These are phyloP conservation scores for Cyclophora albipunctata DNA, from an alignment of 2,888 invertebrate species.

Conservation along the genomic window DNA sequence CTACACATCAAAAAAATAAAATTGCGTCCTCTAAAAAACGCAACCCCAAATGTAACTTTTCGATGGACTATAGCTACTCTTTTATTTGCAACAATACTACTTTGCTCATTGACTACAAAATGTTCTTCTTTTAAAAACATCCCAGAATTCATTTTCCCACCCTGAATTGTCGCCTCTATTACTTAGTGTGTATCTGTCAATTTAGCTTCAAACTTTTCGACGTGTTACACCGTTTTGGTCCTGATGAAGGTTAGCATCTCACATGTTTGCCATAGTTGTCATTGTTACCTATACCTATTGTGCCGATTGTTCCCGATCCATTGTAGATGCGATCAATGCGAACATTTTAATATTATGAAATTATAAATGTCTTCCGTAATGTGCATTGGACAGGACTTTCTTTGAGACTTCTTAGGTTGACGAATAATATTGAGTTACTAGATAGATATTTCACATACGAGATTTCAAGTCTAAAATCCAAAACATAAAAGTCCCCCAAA, in stretches of 20 bases:
- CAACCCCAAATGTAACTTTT: too few relatives aligned
- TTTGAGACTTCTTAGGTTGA: conserved; percentile 17
- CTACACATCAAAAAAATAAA: too few relatives aligned
- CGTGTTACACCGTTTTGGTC: conserved; percentile 24
- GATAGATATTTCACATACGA: too few relatives aligned
- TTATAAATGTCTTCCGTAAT: conserved; percentile 72
- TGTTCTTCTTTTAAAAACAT: conserved; percentile 14
- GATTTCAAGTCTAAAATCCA: too few relatives aligned
- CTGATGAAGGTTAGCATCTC: conserved; percentile 44
- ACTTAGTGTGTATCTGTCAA: background rate
- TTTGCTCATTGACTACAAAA: conserved; percentile 59
- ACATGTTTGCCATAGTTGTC: conserved; percentile 71
- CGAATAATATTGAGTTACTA: background rate
- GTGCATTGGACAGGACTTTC: conserved; percentile 21
- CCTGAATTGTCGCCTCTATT: conserved; percentile 16
- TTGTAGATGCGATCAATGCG: conserved; percentile 66
- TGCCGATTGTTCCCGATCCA: conserved; percentile 55
- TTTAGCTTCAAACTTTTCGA: conserved; percentile 4
- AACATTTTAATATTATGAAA: conserved; percentile 75
- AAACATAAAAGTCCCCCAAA: background rate
- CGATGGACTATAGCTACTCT: too few relatives aligned
- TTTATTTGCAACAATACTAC: conserved; percentile 65
- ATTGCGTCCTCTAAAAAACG: too few relatives aligned
- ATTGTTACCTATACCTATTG: conserved; percentile 73
- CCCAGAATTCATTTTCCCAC: background rate